phyloP scores from a whole-genome alignment of 2,888 invertebrate genomes.

The Hololepta plana region DNA sequence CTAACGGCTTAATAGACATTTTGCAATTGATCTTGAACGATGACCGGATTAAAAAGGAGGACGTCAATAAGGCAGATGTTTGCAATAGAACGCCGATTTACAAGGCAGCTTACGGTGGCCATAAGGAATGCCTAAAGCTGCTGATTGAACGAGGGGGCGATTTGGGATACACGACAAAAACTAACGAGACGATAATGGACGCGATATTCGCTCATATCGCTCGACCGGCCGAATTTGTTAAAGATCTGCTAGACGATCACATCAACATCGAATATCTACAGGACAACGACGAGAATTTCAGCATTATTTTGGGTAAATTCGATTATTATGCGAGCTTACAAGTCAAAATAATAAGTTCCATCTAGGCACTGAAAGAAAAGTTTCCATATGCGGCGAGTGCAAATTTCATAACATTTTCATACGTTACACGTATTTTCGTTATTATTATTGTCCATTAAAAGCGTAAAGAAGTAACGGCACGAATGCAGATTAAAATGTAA shows the following conservation, averaged over 20 bases:
- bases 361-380: too few relatives aligned
- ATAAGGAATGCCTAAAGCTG: conserved; percentile 28
- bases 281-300: conserved; percentile 15
- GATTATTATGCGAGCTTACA: too few relatives aligned
- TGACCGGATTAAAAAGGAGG: conserved; percentile 12
- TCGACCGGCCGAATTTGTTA: conserved; percentile 21
- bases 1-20: conserved; percentile 17
- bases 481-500: too few relatives aligned
- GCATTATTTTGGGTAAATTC: conserved; percentile 11
- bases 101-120: conserved; percentile 31
- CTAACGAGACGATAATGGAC: conserved; percentile 23
- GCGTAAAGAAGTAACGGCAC: too few relatives aligned
- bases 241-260: conserved; percentile 20
- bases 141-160: conserved; percentile 27
- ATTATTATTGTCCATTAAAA: too few relatives aligned
- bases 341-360: conserved; percentile 4
- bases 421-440: too few relatives aligned
- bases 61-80: conserved; percentile 16
- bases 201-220: conserved; percentile 22
- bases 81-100: conserved; percentile 32
- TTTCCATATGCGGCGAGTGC: too few relatives aligned
- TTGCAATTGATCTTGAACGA: conserved; percentile 15
- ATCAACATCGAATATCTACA: conserved; percentile 16
- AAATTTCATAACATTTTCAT: too few relatives aligned
- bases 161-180: conserved; percentile 18